These are phyloP conservation scores for Thalassophryne amazonica DNA, from an alignment of 2,797 vertebrate species.

Conservation along the genomic window DNA sequence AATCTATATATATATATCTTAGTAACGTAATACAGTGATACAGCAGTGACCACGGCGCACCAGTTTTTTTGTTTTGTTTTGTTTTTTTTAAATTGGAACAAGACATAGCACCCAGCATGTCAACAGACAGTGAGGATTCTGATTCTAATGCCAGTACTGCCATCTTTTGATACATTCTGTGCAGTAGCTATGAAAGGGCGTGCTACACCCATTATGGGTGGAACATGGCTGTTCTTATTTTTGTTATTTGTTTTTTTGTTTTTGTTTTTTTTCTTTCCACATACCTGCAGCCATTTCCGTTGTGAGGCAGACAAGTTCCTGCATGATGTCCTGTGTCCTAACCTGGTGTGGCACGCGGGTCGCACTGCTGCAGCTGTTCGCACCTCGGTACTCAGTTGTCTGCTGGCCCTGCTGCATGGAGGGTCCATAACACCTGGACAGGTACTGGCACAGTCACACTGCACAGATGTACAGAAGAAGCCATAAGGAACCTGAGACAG, in stretches of 20 bases:
- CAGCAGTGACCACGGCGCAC: too few relatives aligned
- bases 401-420: slow-evolving; percentile 86
- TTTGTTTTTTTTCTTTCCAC: background rate
- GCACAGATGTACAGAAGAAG: background rate
- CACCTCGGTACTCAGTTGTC: slow-evolving; percentile 86
- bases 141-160: too few relatives aligned
- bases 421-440: slow-evolving; percentile 78
- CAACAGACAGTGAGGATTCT: too few relatives aligned
- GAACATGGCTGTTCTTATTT: background rate
- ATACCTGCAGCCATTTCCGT: slow-evolving; percentile 78
- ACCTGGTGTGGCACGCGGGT: slow-evolving; percentile 91
- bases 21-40: too few relatives aligned
- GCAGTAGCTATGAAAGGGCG: too few relatives aligned
- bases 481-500: too few relatives aligned
- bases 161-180: too few relatives aligned
- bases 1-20: too few relatives aligned
- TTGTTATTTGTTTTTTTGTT: background rate
- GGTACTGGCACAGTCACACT: slow-evolving; percentile 64
- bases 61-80: too few relatives aligned
- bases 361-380: slow-evolving; percentile 88
- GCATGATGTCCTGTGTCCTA: slow-evolving; percentile 85
- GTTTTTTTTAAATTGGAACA: too few relatives aligned
- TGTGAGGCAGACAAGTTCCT: slow-evolving; percentile 81
- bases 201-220: too few relatives aligned
- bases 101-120: too few relatives aligned